Percentiles rank a stretch among this genome's conserved stretches.
Evolutionary conservation across 2,888 invertebrate genomes (phyloP).

Genomic region (Dysmachus trigonus): DNA sequence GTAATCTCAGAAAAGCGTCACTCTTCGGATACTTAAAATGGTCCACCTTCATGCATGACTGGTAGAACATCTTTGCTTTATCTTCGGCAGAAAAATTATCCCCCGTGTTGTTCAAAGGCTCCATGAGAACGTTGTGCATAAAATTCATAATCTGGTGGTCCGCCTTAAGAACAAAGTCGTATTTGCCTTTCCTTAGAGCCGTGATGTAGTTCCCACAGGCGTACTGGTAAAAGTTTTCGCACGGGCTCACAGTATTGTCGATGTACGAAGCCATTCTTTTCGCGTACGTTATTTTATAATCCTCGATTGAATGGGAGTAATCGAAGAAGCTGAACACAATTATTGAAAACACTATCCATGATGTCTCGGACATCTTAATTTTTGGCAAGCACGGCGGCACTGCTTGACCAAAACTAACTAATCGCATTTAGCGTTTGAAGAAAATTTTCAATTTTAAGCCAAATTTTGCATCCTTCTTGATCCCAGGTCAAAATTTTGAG

Average conservation of each 20-base stretch:
- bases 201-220: conserved; percentile 71
- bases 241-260: conserved; percentile 72
- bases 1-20: not conserved
- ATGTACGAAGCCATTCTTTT: not conserved
- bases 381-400: not conserved
- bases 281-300: not conserved
- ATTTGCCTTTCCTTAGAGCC: not conserved
- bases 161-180: not conserved
- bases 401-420: not conserved
- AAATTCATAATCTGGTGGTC: not conserved
- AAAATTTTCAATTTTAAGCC: no score
- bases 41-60: not conserved
- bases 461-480: no score
- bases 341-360: not conserved
- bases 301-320: not conserved
- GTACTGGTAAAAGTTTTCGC: conserved; percentile 84
- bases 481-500: no score
- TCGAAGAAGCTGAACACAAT: not conserved
- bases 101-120: not conserved
- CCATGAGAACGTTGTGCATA: not conserved
- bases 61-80: not conserved
- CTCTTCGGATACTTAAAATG: not conserved
- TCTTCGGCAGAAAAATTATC: not conserved
- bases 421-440: no score
- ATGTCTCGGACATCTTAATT: not conserved